Base-by-base conservation (phyloP, 2,797 vertebrate genomes). In the Danio kyathit region DNA sequence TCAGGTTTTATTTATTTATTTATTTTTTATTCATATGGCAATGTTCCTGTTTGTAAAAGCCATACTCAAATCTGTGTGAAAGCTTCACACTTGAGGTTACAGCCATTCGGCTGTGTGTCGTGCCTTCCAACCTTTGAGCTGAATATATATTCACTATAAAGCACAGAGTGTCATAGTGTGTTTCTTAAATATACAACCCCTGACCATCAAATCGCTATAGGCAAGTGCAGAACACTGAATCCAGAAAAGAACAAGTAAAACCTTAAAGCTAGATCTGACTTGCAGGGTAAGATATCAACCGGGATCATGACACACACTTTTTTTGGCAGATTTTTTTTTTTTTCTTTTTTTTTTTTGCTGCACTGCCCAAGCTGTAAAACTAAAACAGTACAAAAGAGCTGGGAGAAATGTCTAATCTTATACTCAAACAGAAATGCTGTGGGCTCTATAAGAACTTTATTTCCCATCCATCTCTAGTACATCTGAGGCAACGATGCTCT, bases 401-500 rank as follows among this genome's bases (percentile, higher is more conserved):
- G 11, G 19, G n/a, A 16, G 44, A 17, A 63, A 63, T 40, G 8
- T 17, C 19, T 74, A 14, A 7, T 60, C 16, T 21, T 60, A 61
- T 19, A 44, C n/a, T 63, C 3, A 0, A 49, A 61, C 11, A 21
- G 12, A 72, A 79, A 63, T 43, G n/a, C 56, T 44, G 19, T 17
- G 5, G 2, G 14, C 13, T 21, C 13, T 54, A 8, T 70, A 0
- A 56, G 61, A 76, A 44, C 56, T 44, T 69, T 56, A 76, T 76
- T 44, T 54, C 16, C 41, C 21, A 64, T 76, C 13, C 41, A 71
- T 38, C 21, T 76, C 11, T 8, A 48, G 49, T 44, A 21, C n/a
- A 49, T 74, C 57, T 8, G 21, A 76, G 21, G 44, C 19, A 60
- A 70, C 74, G 65, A 29, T 16, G 43, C 43, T 54, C 54, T 71